phyloP scores from a whole-genome alignment of 2,888 invertebrate genomes.

The Sesamia inferens region DNA sequence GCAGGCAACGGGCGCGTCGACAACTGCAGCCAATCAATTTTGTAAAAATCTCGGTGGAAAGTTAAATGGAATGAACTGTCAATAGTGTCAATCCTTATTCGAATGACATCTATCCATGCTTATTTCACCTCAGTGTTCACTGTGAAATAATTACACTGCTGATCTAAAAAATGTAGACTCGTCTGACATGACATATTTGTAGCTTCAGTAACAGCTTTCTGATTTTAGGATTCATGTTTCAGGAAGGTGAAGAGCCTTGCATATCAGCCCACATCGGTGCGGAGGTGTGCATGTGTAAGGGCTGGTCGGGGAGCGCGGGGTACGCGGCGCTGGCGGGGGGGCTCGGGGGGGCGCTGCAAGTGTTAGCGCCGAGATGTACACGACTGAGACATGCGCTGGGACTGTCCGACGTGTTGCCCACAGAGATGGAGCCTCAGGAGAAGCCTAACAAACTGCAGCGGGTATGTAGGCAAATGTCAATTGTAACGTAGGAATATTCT shows the following conservation, averaged over 20 bases:
- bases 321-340: too few relatives aligned
- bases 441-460: constrained; percentile 91
- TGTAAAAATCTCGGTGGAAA: too few relatives aligned
- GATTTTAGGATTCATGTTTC: background rate
- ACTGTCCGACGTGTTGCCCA: constrained; percentile 88
- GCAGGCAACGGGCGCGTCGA: background rate
- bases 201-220: background rate
- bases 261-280: constrained; percentile 89
- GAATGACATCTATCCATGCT: too few relatives aligned
- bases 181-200: too few relatives aligned
- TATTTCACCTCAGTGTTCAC: too few relatives aligned
- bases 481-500: background rate
- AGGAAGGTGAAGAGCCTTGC: constrained; percentile 72
- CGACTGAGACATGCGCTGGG: constrained; percentile 91
- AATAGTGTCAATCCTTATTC: too few relatives aligned
- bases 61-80: too few relatives aligned
- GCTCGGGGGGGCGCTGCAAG: constrained; percentile 91
- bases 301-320: too few relatives aligned
- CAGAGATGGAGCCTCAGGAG: constrained; percentile 72
- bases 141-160: background rate
- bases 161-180: background rate
- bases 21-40: too few relatives aligned
- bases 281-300: constrained; percentile 91
- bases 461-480: constrained; percentile 83
- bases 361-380: constrained; percentile 92